These are phyloP conservation scores for Allolobophora icterica DNA, from an alignment of 2,888 invertebrate species.

Conservation along the genomic window DNA sequence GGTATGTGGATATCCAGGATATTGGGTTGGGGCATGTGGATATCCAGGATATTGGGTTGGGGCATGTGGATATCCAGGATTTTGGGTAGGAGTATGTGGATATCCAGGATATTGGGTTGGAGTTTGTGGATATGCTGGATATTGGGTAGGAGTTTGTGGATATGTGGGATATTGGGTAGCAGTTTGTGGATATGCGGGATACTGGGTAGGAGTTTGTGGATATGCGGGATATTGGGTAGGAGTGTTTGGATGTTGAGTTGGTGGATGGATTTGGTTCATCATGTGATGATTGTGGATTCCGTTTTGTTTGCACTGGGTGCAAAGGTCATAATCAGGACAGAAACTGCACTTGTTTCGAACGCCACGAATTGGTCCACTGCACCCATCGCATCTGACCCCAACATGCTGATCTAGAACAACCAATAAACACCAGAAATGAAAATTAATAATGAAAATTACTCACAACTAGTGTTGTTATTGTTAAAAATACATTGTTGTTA, in stretches of 20 bases:
- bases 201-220: neutral
- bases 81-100: constrained; percentile 2
- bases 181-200: neutral
- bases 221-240: neutral
- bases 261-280: neutral
- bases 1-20: neutral
- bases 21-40: neutral
- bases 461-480: no score
- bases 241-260: neutral
- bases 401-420: neutral
- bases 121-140: neutral
- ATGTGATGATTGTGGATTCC: neutral
- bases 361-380: neutral
- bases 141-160: neutral
- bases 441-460: no score
- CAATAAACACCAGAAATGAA: neutral
- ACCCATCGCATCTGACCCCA: neutral
- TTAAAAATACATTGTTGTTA: no score
- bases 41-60: neutral
- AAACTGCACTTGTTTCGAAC: constrained; percentile 12
- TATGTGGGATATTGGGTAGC: neutral
- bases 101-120: neutral
- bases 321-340: constrained; percentile 20
- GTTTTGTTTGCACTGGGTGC: neutral
- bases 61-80: neutral